These are phyloP conservation scores for Subacronicta megacephala DNA, from an alignment of 2,888 invertebrate species.

Conservation along the genomic window DNA sequence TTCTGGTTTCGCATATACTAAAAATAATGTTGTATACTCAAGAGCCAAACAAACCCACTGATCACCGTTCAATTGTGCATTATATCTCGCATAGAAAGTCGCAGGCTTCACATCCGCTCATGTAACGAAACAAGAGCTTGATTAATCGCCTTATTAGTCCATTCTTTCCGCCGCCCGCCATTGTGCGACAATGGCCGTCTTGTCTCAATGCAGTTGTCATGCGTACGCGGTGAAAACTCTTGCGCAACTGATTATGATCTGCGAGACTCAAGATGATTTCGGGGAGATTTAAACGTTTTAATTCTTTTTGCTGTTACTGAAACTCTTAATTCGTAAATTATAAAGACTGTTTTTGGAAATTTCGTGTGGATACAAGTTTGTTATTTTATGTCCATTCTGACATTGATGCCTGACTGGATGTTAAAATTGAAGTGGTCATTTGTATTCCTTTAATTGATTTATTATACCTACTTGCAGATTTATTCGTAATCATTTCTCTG, in stretches of 20 bases:
- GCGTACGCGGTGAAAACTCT: slow-evolving; percentile 72
- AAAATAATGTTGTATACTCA: too few relatives aligned
- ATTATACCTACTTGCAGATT: too few relatives aligned
- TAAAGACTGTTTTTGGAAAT: slow-evolving; percentile 26
- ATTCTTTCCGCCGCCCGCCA: slow-evolving; percentile 67
- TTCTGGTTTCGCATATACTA: too few relatives aligned
- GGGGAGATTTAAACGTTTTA: slow-evolving; percentile 11
- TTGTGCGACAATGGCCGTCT: slow-evolving; percentile 60
- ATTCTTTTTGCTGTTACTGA: slow-evolving; percentile 2
- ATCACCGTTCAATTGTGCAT: slow-evolving; percentile 36
- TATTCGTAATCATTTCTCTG: too few relatives aligned
- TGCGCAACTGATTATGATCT: slow-evolving; percentile 70
- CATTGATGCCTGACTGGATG: slow-evolving; percentile 40
- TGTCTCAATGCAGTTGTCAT: slow-evolving; percentile 59
- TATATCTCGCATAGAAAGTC: slow-evolving; percentile 53
- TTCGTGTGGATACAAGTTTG: slow-evolving; percentile 20
- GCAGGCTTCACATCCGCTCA: slow-evolving; percentile 73
- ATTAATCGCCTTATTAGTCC: slow-evolving; percentile 71
- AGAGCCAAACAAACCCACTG: slow-evolving; percentile 3
- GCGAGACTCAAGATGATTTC: slow-evolving; percentile 48
- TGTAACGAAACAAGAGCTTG: slow-evolving; percentile 71
- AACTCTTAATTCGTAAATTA: neutral
- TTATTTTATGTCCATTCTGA: slow-evolving; percentile 30
- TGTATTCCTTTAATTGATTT: slow-evolving; percentile 2
- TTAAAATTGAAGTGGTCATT: slow-evolving; percentile 14